phyloP scores from a whole-genome alignment of 2,888 invertebrate species.

The Mycalesis mineus region DNA sequence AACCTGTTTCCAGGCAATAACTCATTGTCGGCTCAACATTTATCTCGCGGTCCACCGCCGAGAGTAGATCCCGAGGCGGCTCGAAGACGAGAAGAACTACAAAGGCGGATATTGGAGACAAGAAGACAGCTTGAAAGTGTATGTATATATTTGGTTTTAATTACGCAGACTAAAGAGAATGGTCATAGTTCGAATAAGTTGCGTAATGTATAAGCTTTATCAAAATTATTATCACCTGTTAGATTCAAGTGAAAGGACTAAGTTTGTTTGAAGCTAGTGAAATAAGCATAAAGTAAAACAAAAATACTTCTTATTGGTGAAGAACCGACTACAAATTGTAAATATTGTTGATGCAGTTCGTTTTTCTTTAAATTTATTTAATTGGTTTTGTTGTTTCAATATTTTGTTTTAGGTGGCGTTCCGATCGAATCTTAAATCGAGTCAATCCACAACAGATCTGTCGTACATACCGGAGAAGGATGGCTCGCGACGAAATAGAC shows the following conservation, averaged over 20 bases:
- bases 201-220: too few species aligned
- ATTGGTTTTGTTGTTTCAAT: not conserved
- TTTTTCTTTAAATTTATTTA: not conserved
- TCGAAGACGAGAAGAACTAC: constrained; percentile 86
- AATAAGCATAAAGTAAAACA: too few species aligned
- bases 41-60: constrained; percentile 70
- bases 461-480: constrained; percentile 81
- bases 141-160: too few species aligned
- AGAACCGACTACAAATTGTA: too few species aligned
- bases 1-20: constrained; percentile 51
- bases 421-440: constrained; percentile 86
- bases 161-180: too few species aligned
- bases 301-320: too few species aligned
- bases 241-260: too few species aligned
- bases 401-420: constrained; percentile 54
- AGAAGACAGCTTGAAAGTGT: constrained; percentile 92
- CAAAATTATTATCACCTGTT: too few species aligned
- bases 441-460: constrained; percentile 91
- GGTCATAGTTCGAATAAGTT: too few species aligned
- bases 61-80: constrained; percentile 80
- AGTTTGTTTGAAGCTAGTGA: too few species aligned
- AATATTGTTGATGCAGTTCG: too few species aligned
- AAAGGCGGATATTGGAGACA: constrained; percentile 87
- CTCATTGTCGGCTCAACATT: constrained; percentile 81
- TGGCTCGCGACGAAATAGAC: constrained; percentile 59